These are phyloP conservation scores for Chlamydotis undulata DNA, from an alignment of 2,113 vertebrate species.

Conservation along the genomic window DNA sequence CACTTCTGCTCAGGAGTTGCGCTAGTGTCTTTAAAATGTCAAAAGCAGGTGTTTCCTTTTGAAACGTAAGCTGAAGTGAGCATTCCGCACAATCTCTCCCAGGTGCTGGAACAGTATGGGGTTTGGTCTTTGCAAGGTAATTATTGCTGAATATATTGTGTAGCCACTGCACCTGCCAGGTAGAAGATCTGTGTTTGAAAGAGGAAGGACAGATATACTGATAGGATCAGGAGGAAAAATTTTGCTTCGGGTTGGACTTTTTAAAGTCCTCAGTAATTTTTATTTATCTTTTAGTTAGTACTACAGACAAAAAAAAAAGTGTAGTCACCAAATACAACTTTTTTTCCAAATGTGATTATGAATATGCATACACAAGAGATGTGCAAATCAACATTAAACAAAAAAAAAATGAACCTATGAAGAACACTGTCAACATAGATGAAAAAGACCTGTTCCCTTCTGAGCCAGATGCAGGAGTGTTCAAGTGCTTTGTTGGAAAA, in stretches of 20 bases:
- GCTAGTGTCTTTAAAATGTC: constrained; percentile 20
- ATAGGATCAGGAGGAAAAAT: background rate
- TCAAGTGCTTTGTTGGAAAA: background rate
- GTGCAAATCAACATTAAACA: background rate
- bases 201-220: background rate
- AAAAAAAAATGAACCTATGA: background rate
- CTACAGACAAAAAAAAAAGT: background rate
- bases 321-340: background rate
- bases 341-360: background rate
- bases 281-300: background rate
- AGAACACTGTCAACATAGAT: background rate
- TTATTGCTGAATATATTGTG: constrained; percentile 30
- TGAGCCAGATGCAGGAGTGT: background rate
- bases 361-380: background rate
- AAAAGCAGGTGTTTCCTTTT: constrained; percentile 41
- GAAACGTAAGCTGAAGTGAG: constrained; percentile 29
- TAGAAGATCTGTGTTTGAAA: background rate
- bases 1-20: background rate
- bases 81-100: constrained; percentile 50
- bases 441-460: background rate
- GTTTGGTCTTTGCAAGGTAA: constrained; percentile 19
- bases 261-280: background rate
- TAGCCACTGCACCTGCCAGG: background rate
- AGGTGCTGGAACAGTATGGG: constrained; percentile 32
- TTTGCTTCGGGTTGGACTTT: background rate